Evolutionary conservation across 1,140 invertebrate genomes (phyloP).

Genomic region (Eufriesea mexicana): DNA sequence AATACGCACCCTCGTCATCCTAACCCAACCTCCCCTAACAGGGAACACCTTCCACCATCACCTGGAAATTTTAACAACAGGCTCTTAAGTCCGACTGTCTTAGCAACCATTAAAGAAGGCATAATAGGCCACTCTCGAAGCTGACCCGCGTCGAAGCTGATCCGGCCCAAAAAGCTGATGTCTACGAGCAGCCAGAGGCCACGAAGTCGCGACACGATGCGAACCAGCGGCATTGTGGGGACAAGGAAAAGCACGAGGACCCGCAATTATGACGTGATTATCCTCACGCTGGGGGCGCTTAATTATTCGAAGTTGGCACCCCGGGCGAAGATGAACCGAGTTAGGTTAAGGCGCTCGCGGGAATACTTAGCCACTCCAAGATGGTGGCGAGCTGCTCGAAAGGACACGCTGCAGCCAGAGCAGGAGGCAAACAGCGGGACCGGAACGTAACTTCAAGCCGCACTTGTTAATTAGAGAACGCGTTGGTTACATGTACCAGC

Average conservation of each 20-base stretch:
- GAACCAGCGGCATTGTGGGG: not conserved
- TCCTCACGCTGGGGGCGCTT: conserved; percentile 60
- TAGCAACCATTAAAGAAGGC: not conserved
- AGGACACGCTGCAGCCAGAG: conserved; percentile 1
- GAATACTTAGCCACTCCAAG: conserved; percentile 56
- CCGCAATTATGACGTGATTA: conserved; percentile 67
- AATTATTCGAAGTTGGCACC: conserved; percentile 66
- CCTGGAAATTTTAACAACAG: not conserved
- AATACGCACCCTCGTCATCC: too few species aligned
- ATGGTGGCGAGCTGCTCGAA: conserved; percentile 23
- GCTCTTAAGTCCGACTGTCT: not conserved
- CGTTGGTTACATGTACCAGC: conserved; percentile 44
- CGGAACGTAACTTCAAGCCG: conserved; percentile 59
- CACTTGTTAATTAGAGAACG: conserved; percentile 62
- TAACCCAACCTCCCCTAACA: not conserved
- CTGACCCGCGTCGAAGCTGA: not conserved
- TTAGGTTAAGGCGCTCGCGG: conserved; percentile 67
- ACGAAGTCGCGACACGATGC: not conserved
- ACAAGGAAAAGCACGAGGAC: conserved; percentile 29
- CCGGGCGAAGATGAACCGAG: conserved; percentile 52
- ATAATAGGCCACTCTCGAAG: too few species aligned
- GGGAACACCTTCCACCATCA: not conserved
- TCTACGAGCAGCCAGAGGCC: not conserved
- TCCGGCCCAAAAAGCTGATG: not conserved
- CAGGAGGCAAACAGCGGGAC: conserved; percentile 47